Evolutionary conservation across 2,888 invertebrate genomes (phyloP).

Genomic region (Nipponacmea schrenckii): DNA sequence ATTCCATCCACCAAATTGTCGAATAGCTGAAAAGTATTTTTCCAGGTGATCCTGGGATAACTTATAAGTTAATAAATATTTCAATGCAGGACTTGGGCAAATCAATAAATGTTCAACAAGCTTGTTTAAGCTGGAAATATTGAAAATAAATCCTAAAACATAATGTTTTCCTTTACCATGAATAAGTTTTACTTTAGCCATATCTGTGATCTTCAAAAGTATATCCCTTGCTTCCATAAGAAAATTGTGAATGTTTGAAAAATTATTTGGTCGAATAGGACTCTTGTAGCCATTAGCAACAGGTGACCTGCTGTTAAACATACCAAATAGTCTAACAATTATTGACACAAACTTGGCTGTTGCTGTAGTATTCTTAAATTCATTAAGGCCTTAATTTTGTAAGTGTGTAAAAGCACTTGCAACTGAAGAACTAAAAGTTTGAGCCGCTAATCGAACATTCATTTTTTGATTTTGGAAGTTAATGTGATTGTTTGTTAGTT

Average conservation of each 20-base stretch:
- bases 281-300: slow-evolving; percentile 13
- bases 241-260: neutral
- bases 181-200: neutral
- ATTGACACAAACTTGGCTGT: too few species aligned
- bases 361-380: too few species aligned
- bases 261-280: neutral
- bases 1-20: slow-evolving; percentile 11
- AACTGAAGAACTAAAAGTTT: slow-evolving; percentile 6
- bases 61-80: slow-evolving; percentile 12
- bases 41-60: slow-evolving; percentile 17
- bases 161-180: slow-evolving; percentile 5
- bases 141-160: slow-evolving; percentile 15
- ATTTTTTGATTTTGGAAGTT: too few species aligned
- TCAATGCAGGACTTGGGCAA: neutral
- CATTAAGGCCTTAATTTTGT: slow-evolving; percentile 4
- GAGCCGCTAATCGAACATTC: too few species aligned
- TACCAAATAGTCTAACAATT: slow-evolving; percentile 7
- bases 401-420: slow-evolving; percentile 13
- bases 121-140: neutral
- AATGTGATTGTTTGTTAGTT: too few species aligned
- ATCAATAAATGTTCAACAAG: neutral
- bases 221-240: neutral
- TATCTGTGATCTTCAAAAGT: neutral
- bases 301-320: too few species aligned
- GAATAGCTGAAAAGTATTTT: slow-evolving; percentile 7